Evolutionary conservation across 2,797 vertebrate species (phyloP).

Genomic region (Clarias platycephalus): DNA sequence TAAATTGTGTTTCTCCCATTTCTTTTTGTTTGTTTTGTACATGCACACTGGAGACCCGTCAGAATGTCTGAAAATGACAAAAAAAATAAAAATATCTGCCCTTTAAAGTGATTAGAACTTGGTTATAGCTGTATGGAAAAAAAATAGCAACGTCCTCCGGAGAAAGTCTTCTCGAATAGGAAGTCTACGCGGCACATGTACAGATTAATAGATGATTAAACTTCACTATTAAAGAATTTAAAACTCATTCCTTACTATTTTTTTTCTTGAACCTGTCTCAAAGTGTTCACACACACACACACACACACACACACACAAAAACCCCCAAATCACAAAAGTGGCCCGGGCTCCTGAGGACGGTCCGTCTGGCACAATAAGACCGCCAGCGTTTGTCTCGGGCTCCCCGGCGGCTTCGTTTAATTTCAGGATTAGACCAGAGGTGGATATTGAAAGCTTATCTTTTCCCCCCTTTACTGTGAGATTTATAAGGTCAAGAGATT

Average conservation of each 20-base stretch:
- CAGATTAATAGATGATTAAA: neutral
- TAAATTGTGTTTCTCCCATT: too few species aligned
- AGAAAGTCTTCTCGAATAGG: neutral
- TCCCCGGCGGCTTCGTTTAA: slow-evolving; percentile 75
- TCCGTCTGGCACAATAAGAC: slow-evolving; percentile 64
- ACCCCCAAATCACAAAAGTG: slow-evolving; percentile 39
- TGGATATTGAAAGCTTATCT: slow-evolving; percentile 75
- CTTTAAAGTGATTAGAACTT: neutral
- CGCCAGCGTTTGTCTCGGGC: slow-evolving; percentile 67
- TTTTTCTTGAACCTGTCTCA: neutral
- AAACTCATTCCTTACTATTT: neutral
- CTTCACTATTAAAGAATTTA: neutral
- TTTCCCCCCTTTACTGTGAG: slow-evolving; percentile 61
- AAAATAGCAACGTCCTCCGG: neutral
- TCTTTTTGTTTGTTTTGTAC: too few species aligned
- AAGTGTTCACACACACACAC: slow-evolving; percentile 17
- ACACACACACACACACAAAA: slow-evolving; percentile 30
- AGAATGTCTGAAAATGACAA: too few species aligned
- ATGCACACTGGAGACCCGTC: too few species aligned
- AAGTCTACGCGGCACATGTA: neutral
- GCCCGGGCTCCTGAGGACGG: slow-evolving; percentile 46
- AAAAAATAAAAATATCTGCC: too few species aligned
- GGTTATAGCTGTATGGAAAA: neutral
- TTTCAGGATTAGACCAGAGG: slow-evolving; percentile 73
- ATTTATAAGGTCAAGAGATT: slow-evolving; percentile 74